These are phyloP conservation scores for Elymnias hypermnestra DNA, from an alignment of 1,140 invertebrate species.

Conservation along the genomic window DNA sequence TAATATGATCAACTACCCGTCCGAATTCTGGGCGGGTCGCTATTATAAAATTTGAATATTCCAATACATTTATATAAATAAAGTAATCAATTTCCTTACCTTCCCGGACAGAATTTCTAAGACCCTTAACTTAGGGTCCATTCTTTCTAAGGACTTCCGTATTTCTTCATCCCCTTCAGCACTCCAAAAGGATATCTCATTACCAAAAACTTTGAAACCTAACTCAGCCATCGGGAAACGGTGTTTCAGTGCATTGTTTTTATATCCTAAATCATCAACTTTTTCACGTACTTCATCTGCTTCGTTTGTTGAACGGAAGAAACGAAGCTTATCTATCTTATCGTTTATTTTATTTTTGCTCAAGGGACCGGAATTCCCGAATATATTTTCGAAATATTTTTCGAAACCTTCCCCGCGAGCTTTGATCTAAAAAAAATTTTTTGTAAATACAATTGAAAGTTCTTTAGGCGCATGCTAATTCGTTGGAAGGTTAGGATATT, in stretches of 20 bases:
- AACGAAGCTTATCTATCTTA: slow-evolving; percentile 76
- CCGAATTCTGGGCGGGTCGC: too few species aligned
- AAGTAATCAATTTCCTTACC: too few species aligned
- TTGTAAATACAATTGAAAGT: background rate
- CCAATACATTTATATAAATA: too few species aligned
- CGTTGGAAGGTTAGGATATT: too few species aligned
- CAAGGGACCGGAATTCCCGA: slow-evolving; percentile 84
- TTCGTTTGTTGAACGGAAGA: slow-evolving; percentile 73
- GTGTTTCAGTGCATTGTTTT: slow-evolving; percentile 75
- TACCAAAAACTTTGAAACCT: slow-evolving; percentile 80
- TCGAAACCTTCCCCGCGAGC: slow-evolving; percentile 91
- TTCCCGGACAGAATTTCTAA: slow-evolving; percentile 85
- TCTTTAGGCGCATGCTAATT: background rate
- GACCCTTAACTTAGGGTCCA: slow-evolving; percentile 83
- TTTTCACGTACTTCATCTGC: slow-evolving; percentile 74
- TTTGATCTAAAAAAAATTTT: slow-evolving; percentile 76
- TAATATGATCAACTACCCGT: too few species aligned
- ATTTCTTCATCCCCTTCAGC: slow-evolving; percentile 83
- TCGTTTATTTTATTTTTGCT: slow-evolving; percentile 79
- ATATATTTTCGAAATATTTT: slow-evolving; percentile 86
- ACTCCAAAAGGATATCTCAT: slow-evolving; percentile 84
- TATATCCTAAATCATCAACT: slow-evolving; percentile 78
- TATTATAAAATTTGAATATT: too few species aligned
- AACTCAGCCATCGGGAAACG: slow-evolving; percentile 62
- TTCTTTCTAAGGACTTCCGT: slow-evolving; percentile 73